phyloP scores from a whole-genome alignment of 2,113 vertebrate genomes.

The Lamprologus tigripictilis region DNA sequence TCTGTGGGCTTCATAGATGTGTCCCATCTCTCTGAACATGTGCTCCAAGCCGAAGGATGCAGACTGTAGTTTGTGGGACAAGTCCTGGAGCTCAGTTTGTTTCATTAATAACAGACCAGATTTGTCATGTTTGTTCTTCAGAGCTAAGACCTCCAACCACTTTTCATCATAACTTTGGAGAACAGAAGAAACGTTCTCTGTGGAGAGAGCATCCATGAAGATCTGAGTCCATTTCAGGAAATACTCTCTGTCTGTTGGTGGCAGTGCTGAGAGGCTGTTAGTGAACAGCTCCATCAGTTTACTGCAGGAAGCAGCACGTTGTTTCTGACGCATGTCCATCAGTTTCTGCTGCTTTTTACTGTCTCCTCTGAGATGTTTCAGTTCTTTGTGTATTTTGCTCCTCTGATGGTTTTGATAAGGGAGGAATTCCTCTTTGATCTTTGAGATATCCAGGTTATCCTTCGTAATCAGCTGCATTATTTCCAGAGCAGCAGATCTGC shows the following conservation, averaged over 20 bases:
- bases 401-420: rapidly evolving
- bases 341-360: rapidly evolving
- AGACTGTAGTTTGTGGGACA: background rate
- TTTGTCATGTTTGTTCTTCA: background rate
- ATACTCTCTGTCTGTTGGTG: background rate
- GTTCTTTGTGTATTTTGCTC: rapidly evolving
- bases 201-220: background rate
- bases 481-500: background rate
- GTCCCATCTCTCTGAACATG: background rate
- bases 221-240: background rate
- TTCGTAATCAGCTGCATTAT: rapidly evolving
- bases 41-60: background rate
- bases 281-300: background rate
- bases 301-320: rapidly evolving
- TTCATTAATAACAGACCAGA: background rate
- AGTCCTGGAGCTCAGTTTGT: background rate
- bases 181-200: background rate
- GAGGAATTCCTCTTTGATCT: rapidly evolving
- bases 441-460: background rate
- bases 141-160: background rate
- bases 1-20: background rate
- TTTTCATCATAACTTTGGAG: background rate
- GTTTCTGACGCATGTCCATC: rapidly evolving
- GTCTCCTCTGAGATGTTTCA: rapidly evolving
- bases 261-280: background rate